Percentiles rank a stretch among this genome's conserved stretches.
phyloP scores from a whole-genome alignment of 2,797 vertebrate genomes.

The Poeciliopsis infans region DNA sequence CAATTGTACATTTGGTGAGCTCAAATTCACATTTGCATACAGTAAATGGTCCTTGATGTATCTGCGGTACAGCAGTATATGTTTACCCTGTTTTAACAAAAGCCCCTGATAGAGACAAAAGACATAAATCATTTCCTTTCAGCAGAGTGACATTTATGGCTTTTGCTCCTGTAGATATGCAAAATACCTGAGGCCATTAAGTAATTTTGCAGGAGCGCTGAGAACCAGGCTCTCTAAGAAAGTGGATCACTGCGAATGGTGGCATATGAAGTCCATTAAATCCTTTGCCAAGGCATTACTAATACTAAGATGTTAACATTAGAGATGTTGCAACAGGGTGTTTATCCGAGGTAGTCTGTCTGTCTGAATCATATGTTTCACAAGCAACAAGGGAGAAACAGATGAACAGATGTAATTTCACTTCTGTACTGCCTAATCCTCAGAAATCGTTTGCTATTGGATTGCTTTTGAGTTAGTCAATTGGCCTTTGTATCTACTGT shows the following conservation, averaged over 20 bases:
- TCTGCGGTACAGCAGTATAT: constrained; percentile 48
- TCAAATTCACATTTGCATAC: constrained; percentile 78
- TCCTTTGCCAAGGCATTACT: constrained; percentile 64
- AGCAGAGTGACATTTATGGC: constrained; percentile 69
- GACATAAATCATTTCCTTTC: constrained; percentile 57
- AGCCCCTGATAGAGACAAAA: constrained; percentile 49
- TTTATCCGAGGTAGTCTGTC: constrained; percentile 48
- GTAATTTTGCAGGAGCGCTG: constrained; percentile 70
- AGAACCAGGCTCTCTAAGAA: constrained; percentile 67
- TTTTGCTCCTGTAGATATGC: constrained; percentile 52
- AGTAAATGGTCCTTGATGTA: constrained; percentile 73
- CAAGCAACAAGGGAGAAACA: constrained; percentile 52
- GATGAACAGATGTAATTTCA: constrained; percentile 58
- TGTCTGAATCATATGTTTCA: constrained; percentile 61
- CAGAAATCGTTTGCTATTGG: constrained; percentile 70
- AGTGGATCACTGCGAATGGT: constrained; percentile 66
- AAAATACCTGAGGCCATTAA: constrained; percentile 77
- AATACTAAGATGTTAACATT: constrained; percentile 77
- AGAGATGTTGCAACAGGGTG: constrained; percentile 30
- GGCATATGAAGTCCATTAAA: constrained; percentile 75
- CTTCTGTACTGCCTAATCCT: constrained; percentile 70
- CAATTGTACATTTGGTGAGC: constrained; percentile 71
- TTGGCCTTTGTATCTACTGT: constrained; percentile 67
- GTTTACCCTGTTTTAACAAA: constrained; percentile 38
- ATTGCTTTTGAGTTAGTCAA: constrained; percentile 71